These are phyloP conservation scores for Dryocosmus kuriphilus DNA, from an alignment of 2,888 invertebrate genomes.

Conservation along the genomic window DNA sequence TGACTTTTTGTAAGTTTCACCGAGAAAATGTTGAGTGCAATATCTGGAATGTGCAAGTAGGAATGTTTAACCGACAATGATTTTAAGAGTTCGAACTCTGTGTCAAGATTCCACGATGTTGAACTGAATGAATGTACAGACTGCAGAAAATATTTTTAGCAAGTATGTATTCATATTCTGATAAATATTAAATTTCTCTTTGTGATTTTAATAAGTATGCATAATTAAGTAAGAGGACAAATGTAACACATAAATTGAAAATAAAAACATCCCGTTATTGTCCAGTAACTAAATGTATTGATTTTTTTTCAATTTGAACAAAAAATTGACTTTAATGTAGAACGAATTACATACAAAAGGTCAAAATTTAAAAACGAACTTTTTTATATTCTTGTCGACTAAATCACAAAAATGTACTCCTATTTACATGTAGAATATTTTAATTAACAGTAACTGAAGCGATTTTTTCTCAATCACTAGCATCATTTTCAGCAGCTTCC, in stretches of 20 bases:
- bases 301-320: conserved; percentile 6
- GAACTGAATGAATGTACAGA: conserved; percentile 30
- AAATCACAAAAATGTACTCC: not conserved
- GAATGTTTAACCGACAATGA: not conserved
- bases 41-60: conserved; percentile 5
- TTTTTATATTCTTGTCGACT: not conserved
- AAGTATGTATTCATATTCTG: conserved; percentile 18
- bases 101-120: conserved; percentile 4
- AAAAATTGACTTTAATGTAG: not conserved
- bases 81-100: not conserved
- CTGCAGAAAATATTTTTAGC: conserved; percentile 9
- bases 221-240: conserved; percentile 53
- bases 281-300: conserved; percentile 34
- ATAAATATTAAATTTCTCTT: conserved; percentile 25
- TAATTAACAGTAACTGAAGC: not conserved
- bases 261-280: conserved; percentile 52
- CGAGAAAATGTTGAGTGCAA: conserved; percentile 24
- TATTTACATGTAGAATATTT: conserved; percentile 10
- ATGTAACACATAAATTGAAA: conserved; percentile 60
- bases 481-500: conserved; percentile 67
- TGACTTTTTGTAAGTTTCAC: conserved; percentile 13
- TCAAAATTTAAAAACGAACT: not conserved
- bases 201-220: conserved; percentile 50
- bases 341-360: not conserved
- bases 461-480: conserved; percentile 63